Evolutionary conservation across 2,113 vertebrate genomes (phyloP).

Genomic region (Neolamprologus longior): DNA sequence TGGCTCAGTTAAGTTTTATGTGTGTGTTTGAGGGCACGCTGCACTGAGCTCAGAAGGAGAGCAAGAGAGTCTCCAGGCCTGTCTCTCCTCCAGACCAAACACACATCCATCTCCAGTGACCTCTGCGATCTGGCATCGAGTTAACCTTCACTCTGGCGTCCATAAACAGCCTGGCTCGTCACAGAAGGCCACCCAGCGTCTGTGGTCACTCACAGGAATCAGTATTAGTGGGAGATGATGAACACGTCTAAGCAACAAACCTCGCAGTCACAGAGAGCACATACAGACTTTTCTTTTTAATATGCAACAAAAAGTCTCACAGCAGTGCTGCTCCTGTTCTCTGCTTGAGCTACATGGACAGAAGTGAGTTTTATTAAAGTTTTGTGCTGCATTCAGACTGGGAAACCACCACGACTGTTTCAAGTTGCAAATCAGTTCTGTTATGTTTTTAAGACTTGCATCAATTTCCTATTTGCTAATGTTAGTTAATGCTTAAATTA

Average conservation of each 20-base stretch:
- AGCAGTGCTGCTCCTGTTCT: not conserved
- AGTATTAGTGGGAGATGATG: conserved; percentile 2
- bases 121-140: conserved; percentile 29
- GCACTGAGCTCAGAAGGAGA: not conserved
- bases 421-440: not conserved
- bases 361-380: not conserved
- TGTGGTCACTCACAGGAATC: conserved; percentile 24
- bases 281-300: not conserved
- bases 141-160: conserved; percentile 32
- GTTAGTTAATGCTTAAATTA: not conserved
- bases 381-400: not conserved
- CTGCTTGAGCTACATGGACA: not conserved
- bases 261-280: not conserved
- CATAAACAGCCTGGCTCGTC: conserved; percentile 11
- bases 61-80: not conserved
- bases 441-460: not conserved
- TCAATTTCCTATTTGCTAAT: not conserved
- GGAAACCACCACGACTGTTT: not conserved
- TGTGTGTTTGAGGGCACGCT: not conserved
- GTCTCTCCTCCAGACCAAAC: conserved; percentile 48
- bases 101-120: conserved; percentile 43
- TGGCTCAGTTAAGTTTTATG: not conserved
- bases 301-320: not conserved
- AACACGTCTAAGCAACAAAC: not conserved
- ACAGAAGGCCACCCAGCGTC: conserved; percentile 39